These are phyloP conservation scores for Cotesia chilonis DNA, from an alignment of 1,140 invertebrate species.

Conservation along the genomic window DNA sequence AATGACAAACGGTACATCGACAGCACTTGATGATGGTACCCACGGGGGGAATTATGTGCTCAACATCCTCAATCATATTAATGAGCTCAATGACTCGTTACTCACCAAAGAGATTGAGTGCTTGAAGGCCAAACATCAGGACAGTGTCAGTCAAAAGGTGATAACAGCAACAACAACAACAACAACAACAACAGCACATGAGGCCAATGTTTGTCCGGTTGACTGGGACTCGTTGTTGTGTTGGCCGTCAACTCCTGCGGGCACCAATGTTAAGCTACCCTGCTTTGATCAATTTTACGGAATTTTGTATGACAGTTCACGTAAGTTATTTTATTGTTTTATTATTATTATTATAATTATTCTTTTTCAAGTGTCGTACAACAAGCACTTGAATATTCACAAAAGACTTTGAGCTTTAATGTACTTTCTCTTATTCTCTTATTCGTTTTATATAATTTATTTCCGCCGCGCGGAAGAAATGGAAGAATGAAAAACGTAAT, in stretches of 20 bases:
- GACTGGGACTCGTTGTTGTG: slow-evolving; percentile 78
- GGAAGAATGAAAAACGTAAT: slow-evolving; percentile 23
- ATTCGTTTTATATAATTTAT: slow-evolving; percentile 16
- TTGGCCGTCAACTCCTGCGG: slow-evolving; percentile 76
- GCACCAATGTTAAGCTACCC: slow-evolving; percentile 69
- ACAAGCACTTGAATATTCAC: neutral
- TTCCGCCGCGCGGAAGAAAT: slow-evolving; percentile 20
- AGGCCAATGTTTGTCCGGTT: slow-evolving; percentile 61
- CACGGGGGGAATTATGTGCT: slow-evolving; percentile 44
- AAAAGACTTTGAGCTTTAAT: slow-evolving; percentile 4
- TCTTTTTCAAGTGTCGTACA: neutral
- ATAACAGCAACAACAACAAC: neutral
- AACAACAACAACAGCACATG: slow-evolving; percentile 5
- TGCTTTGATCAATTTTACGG: slow-evolving; percentile 80
- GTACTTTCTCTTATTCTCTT: slow-evolving; percentile 18
- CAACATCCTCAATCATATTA: slow-evolving; percentile 50
- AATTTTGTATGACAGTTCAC: slow-evolving; percentile 75
- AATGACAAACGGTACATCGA: slow-evolving; percentile 35
- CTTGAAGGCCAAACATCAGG: slow-evolving; percentile 35
- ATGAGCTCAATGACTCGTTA: slow-evolving; percentile 49
- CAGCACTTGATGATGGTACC: slow-evolving; percentile 11
- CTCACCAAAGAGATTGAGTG: slow-evolving; percentile 44
- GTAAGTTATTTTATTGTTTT: slow-evolving; percentile 60
- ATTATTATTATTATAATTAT: neutral
- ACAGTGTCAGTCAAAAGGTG: slow-evolving; percentile 32